Percentiles rank a stretch among this genome's conserved stretches.
Conservation (phyloP, 2,888 invertebrate genomes). For the Ophion costatus region DNA sequence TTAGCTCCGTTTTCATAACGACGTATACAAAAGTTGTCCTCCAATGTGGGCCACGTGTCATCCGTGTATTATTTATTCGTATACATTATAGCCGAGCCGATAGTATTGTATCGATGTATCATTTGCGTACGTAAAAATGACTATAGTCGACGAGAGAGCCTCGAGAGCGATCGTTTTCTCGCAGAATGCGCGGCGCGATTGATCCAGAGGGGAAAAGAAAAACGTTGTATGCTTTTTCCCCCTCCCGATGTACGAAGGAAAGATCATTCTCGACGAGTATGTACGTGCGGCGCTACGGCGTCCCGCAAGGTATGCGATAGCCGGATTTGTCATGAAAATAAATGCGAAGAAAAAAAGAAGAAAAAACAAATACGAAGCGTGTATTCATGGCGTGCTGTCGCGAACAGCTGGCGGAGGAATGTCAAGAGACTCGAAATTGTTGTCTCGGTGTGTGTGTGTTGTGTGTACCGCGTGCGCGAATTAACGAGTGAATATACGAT, state of each 20-base stretch:
- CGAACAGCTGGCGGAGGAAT: too few relatives aligned
- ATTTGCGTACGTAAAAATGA: slow-evolving; percentile 22
- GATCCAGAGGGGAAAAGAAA: slow-evolving; percentile 23
- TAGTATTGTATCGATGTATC: slow-evolving; percentile 27
- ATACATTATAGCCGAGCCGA: not conserved
- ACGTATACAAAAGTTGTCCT: slow-evolving; percentile 19
- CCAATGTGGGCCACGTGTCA: not conserved
- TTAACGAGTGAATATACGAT: not conserved
- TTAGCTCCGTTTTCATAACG: not conserved
- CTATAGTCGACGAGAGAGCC: not conserved
- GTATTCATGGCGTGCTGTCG: too few relatives aligned
- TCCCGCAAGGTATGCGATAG: not conserved
- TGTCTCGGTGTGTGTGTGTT: too few relatives aligned
- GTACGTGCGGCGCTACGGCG: not conserved
- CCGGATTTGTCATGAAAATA: not conserved
- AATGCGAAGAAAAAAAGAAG: not conserved
- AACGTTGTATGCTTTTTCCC: not conserved
- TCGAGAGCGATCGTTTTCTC: slow-evolving; percentile 23
- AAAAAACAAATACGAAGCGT: too few relatives aligned
- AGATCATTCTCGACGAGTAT: slow-evolving; percentile 21
- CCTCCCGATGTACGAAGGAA: slow-evolving; percentile 2
- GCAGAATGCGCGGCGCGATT: not conserved
- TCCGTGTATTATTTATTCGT: slow-evolving; percentile 37
- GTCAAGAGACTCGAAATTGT: too few relatives aligned
- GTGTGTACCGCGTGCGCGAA: not conserved